Base-by-base conservation (phyloP, 2,888 invertebrate species). In the Gastracanthus pulcherrimus region DNA sequence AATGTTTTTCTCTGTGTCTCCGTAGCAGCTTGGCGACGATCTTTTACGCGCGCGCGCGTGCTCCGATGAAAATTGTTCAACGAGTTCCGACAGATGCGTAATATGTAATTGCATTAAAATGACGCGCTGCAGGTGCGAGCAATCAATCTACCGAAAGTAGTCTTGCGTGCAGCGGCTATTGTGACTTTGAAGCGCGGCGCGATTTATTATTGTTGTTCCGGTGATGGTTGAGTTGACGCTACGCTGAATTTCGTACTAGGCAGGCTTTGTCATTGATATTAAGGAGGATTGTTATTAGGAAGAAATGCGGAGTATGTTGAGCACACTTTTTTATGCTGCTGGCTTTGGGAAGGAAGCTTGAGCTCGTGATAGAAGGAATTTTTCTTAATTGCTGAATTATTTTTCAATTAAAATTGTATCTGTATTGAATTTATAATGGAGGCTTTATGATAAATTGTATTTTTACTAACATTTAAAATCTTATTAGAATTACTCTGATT, bases 1-100 rank as follows among this genome's bases (percentile, higher is more conserved):
- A 64, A 77, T 69, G 60, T 77, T 72, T 60, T 13, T 31, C 31
- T 71, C 45, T 71, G n/a, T n/a, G n/a, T n/a, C n/a, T n/a, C n/a
- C n/a, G n/a, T n/a, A n/a, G n/a, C n/a, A n/a, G n/a, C 58, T 66
- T 11, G n/a, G 48, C 26, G 29, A 31, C 60, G 60, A 60, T 74
- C 45, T 34, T 51, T 67, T 69, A 69, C 62, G 66, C 55, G 23
- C 29, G 5, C 41, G 41, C 41, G 41, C 41, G 41, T 13, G 55
- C 13, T 55, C 9, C 26, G 19, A n/a, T 55, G 5, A 1, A 45
- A 5, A 45, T n/a, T n/a, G n/a, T n/a, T n/a, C n/a, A n/a, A 58
- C 29, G 19, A 19, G 34, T 34, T 62, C 62, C 62, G 36, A 55
- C 23, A 55, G 26, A 26, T 6, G 26, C 2, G 23, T 7, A n/a